A percentile compares a stretch with the other conserved stretches of the same genome.
These are phyloP conservation scores for Piscicola geometra DNA, from an alignment of 2,888 invertebrate species.

Conservation along the genomic window DNA sequence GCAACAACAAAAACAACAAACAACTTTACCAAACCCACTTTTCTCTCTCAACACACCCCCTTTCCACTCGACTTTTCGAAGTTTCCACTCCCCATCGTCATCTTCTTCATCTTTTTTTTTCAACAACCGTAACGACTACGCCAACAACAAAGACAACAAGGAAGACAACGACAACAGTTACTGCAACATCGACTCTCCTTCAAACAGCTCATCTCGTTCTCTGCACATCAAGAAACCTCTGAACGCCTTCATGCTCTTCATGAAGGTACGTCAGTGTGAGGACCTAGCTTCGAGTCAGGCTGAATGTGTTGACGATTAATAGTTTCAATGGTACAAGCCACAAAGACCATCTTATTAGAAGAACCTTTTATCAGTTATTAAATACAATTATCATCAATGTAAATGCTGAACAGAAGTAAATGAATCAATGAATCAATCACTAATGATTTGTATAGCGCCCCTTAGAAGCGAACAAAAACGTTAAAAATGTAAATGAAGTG, in stretches of 20 bases:
- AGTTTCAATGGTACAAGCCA: no score
- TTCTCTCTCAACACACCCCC: background rate
- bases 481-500: no score
- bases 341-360: no score
- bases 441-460: no score
- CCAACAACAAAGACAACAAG: conserved; percentile 5
- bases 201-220: conserved; percentile 44
- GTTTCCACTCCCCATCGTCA: conserved; percentile 5
- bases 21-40: background rate
- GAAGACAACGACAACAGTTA: conserved; percentile 6
- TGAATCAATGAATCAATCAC: no score
- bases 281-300: background rate
- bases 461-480: no score
- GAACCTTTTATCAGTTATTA: no score
- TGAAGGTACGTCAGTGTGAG: conserved; percentile 71
- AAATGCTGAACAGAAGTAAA: background rate
- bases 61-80: background rate
- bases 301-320: conserved; percentile 1
- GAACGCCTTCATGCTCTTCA: conserved; percentile 99
- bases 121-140: background rate
- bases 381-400: no score
- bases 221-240: conserved; percentile 95
- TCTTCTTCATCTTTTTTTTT: conserved; percentile 23
- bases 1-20: background rate
- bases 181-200: conserved; percentile 7